phyloP scores from a whole-genome alignment of 53 echinoderm and acorn worm species.

The Paelopatides confundens region DNA sequence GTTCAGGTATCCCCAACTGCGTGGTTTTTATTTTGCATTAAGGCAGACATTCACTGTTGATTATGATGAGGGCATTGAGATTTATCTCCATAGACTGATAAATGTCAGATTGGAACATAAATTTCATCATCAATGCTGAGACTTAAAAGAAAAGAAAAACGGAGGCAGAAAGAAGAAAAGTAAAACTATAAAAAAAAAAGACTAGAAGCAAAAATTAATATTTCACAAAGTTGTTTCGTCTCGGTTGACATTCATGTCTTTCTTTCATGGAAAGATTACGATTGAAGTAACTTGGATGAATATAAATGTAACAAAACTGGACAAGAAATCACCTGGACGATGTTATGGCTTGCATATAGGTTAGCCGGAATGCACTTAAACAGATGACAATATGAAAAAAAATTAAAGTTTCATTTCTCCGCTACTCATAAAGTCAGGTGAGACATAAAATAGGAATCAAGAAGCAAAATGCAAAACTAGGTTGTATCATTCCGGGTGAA shows the following conservation, averaged over 20 bases:
- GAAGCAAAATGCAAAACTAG: too few species aligned
- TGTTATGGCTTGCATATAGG: not conserved
- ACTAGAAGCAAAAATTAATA: not conserved
- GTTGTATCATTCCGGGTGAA: too few species aligned
- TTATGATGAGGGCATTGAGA: constrained; percentile 43
- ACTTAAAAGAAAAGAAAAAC: not conserved
- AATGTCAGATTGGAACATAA: constrained; percentile 11
- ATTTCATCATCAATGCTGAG: constrained; percentile 24
- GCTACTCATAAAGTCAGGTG: not conserved
- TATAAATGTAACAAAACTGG: constrained; percentile 23
- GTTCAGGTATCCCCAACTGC: not conserved
- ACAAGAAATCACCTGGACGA: not conserved
- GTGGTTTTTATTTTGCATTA: constrained; percentile 21
- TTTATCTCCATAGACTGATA: constrained; percentile 25
- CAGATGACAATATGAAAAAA: constrained; percentile 11
- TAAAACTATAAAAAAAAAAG: not conserved
- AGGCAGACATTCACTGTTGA: constrained; percentile 9
- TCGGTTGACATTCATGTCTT: constrained; percentile 26
- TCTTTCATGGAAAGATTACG: constrained; percentile 17
- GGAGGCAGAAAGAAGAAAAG: not conserved
- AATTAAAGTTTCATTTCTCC: constrained; percentile 7
- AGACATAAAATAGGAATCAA: not conserved
- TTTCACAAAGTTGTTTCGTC: constrained; percentile 42
- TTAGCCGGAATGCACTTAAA: constrained; percentile 7
- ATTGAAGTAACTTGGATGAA: not conserved